Evolutionary conservation across 1,140 invertebrate species (phyloP).

Genomic region (Hyposmocoma kahamanoa): DNA sequence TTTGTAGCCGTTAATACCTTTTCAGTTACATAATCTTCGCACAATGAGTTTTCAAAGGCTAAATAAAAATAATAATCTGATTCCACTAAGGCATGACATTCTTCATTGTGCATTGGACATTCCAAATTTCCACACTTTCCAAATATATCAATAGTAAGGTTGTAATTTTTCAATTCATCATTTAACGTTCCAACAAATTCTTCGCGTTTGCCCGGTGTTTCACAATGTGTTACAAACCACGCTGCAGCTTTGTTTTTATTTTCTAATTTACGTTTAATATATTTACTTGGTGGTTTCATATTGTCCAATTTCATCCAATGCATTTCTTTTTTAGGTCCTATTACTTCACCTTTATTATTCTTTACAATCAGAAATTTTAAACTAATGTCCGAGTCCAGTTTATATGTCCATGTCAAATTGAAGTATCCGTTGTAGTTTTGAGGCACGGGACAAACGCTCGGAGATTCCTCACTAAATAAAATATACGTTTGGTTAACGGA

Average conservation of each 20-base stretch:
- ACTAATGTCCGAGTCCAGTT: constrained; percentile 71
- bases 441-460: constrained; percentile 49
- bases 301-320: constrained; percentile 39
- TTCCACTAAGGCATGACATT: constrained; percentile 61
- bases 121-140: constrained; percentile 75
- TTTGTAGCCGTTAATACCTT: constrained; percentile 74
- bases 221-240: constrained; percentile 82
- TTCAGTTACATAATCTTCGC: constrained; percentile 79
- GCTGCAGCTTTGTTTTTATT: constrained; percentile 72
- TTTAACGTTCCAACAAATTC: constrained; percentile 75
- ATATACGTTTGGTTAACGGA: constrained; percentile 65
- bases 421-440: constrained; percentile 60
- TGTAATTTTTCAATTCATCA: constrained; percentile 65
- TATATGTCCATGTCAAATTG: constrained; percentile 78
- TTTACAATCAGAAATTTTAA: constrained; percentile 65
- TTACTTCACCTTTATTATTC: constrained; percentile 35
- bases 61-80: constrained; percentile 80
- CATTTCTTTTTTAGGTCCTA: constrained; percentile 52
- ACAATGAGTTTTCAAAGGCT: constrained; percentile 80
- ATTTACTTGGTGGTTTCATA: constrained; percentile 17
- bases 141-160: constrained; percentile 77
- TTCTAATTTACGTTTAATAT: constrained; percentile 19
- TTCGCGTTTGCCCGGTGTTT: constrained; percentile 72
- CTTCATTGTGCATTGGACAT: constrained; percentile 36
- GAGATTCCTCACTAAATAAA: constrained; percentile 70